phyloP scores from a whole-genome alignment of 2,888 invertebrate species.

The Ophion ventricosus region DNA sequence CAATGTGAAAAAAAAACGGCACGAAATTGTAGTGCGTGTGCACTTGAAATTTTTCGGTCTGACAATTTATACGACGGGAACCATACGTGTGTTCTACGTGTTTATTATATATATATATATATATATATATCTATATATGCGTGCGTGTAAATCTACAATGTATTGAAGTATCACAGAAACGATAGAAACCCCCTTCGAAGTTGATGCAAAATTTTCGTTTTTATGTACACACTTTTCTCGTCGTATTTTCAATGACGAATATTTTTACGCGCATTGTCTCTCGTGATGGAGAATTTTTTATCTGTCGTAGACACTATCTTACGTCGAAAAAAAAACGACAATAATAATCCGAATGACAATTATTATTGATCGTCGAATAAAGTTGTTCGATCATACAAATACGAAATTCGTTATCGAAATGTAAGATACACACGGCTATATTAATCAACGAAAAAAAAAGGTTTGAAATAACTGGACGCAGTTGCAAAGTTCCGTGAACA shows the following conservation, averaged over 20 bases:
- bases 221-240: slow-evolving; percentile 6
- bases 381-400: not conserved
- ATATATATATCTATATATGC: slow-evolving; percentile 15
- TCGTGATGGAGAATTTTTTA: not conserved
- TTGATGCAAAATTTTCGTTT: slow-evolving; percentile 38
- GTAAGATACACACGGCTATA: not conserved
- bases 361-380: not conserved
- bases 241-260: slow-evolving; percentile 19
- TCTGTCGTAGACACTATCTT: not conserved
- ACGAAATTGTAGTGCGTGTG: not conserved
- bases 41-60: slow-evolving; percentile 1
- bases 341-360: not conserved
- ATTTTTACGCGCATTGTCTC: slow-evolving; percentile 28
- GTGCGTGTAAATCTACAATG: slow-evolving; percentile 21
- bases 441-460: not conserved
- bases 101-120: slow-evolving; percentile 6
- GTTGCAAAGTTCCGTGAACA: slow-evolving; percentile 36
- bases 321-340: not conserved
- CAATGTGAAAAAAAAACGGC: not conserved
- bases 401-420: not conserved
- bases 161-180: slow-evolving; percentile 66
- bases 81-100: not conserved
- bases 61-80: slow-evolving; percentile 1
- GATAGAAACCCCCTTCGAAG: slow-evolving; percentile 58
- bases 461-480: not conserved